These are phyloP conservation scores for Upupa epops DNA, from an alignment of 2,113 vertebrate species.

Conservation along the genomic window DNA sequence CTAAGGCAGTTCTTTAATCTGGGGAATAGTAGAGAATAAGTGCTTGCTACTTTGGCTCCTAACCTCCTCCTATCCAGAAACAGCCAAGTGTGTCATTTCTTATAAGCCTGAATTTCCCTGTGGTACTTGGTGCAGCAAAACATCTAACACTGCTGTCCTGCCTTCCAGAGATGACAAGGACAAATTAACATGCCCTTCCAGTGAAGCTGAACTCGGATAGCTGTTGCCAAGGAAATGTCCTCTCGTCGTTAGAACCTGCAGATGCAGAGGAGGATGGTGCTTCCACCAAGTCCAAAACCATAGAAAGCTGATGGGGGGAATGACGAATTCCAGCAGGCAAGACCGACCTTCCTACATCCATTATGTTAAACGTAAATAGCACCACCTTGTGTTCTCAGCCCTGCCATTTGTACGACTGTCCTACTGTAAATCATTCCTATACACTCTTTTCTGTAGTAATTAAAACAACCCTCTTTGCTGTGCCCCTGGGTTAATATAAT, in stretches of 20 bases:
- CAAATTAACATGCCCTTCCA: slow-evolving; percentile 39
- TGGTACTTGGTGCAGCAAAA: slow-evolving; percentile 37
- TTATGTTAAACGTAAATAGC: not conserved
- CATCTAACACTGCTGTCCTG: not conserved
- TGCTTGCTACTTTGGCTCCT: slow-evolving; percentile 9
- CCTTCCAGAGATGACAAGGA: slow-evolving; percentile 51
- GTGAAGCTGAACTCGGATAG: slow-evolving; percentile 6
- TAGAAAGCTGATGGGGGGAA: not conserved
- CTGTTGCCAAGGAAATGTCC: slow-evolving; percentile 40
- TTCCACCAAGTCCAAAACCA: not conserved
- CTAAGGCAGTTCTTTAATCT: slow-evolving; percentile 24
- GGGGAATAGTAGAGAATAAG: slow-evolving; percentile 36
- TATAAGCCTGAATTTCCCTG: slow-evolving; percentile 36
- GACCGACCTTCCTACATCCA: rapidly evolving
- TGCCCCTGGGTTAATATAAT: slow-evolving; percentile 53
- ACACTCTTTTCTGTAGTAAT: slow-evolving; percentile 12
- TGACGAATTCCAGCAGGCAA: not conserved
- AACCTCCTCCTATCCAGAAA: not conserved
- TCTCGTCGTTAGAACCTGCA: not conserved
- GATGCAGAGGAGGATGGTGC: not conserved
- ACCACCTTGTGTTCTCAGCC: slow-evolving; percentile 31
- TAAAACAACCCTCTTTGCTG: slow-evolving; percentile 23
- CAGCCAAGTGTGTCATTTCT: slow-evolving; percentile 50
- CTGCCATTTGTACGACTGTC: not conserved
- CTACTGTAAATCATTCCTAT: not conserved